Evolutionary conservation across 2,113 vertebrate genomes (phyloP).

Genomic region (Syngnathus scovelli): DNA sequence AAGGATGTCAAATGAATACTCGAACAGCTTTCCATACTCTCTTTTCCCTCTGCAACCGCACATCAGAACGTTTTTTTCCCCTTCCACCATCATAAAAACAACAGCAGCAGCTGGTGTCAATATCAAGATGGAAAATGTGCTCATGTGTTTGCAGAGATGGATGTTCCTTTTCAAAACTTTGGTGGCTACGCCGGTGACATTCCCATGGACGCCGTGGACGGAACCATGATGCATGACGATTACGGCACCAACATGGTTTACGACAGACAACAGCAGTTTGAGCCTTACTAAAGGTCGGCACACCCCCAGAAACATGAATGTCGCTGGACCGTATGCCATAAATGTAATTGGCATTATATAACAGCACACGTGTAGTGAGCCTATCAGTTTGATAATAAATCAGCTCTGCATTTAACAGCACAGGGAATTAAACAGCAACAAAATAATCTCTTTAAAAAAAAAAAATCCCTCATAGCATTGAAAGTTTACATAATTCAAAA

Average conservation of each 20-base stretch:
- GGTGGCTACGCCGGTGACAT: conserved; percentile 21
- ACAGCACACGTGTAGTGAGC: background rate
- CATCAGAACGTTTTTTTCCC: background rate
- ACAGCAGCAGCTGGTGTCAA: background rate
- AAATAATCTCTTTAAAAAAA: too few relatives aligned
- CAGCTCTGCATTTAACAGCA: background rate
- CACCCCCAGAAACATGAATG: background rate
- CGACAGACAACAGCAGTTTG: conserved; percentile 27
- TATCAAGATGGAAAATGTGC: conserved; percentile 18
- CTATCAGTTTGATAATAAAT: background rate
- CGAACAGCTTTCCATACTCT: background rate
- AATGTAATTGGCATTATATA: background rate
- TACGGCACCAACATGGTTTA: conserved; percentile 24
- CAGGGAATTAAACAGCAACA: background rate
- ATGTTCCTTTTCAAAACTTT: conserved; percentile 28
- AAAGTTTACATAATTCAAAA: too few relatives aligned
- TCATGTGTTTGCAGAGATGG: conserved; percentile 60
- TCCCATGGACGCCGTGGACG: conserved; percentile 39
- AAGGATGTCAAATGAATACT: too few relatives aligned
- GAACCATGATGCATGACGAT: conserved; percentile 46
- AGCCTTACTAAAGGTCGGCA: conserved; percentile 57
- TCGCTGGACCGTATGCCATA: background rate
- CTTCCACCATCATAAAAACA: background rate
- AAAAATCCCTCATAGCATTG: too few relatives aligned
- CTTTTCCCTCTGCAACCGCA: background rate